Base-by-base conservation (phyloP, 2,888 invertebrate species). In the Eutolmus rufibarbis region DNA sequence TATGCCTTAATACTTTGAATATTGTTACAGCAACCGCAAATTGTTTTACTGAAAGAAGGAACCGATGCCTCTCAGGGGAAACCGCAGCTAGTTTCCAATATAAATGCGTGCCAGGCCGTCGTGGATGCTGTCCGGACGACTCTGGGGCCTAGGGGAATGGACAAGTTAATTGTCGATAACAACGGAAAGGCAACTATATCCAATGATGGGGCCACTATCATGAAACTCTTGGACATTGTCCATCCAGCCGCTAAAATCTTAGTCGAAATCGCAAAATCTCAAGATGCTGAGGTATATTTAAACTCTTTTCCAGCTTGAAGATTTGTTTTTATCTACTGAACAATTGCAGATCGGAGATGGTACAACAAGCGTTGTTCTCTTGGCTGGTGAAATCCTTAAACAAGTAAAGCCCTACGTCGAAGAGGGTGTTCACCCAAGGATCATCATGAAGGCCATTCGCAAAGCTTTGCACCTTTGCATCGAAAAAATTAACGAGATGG, bases 191-290 rank as follows among this genome's bases (percentile, higher is more conserved):
- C 98, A 0, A 98, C 98, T 2, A 99, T 99, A 90, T 99, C 99
- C 1, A 99, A 99, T 91, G 99, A 99, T 93, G 99, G 99, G 16
- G 99, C 99, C 7, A 99, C 99, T 0, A 99, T 99, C 89, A 95
- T 99, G 95, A 99, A 99, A 93, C 94, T 98, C n/a, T 92, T 99
- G 90, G 99, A 99, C 91, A 97, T 99, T 90, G 96, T 99, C 31
- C 99, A 99, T 93, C 99, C 99, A 0, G 99, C 99, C 31, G 99
- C 99, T 0, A 98, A 97, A 93, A 98, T 98, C 0, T 93, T 99
- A 89, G 99, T 99, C 3, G 99, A 99, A 91, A 99, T 99, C 90
- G 99, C 99, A 31, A 98, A 98, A 92, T 99, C 99, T 66, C 99
- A 99, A 92, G 99, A 99, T 94, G 98, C 98, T 37, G 99, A 99